Evolutionary conservation across 2,113 vertebrate genomes (phyloP).

Genomic region (Pterocles gutturalis): DNA sequence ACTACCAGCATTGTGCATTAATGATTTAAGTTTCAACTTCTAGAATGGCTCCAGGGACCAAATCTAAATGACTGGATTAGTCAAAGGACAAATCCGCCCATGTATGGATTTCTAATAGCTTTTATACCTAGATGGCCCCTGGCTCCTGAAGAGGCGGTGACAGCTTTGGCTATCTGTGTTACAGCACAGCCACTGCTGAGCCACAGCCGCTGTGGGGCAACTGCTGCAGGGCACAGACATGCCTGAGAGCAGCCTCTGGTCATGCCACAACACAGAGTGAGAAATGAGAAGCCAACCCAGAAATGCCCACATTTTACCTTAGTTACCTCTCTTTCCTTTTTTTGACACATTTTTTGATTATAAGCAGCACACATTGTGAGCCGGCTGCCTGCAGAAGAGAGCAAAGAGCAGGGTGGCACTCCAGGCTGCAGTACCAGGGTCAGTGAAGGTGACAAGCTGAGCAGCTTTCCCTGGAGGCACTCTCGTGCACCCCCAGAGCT

Average conservation of each 20-base stretch:
- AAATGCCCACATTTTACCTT: rapidly evolving
- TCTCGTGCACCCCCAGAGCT: neutral
- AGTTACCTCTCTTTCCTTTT: neutral
- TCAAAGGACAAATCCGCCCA: neutral
- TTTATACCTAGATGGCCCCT: neutral
- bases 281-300: neutral
- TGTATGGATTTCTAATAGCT: neutral
- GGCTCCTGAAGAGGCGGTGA: neutral
- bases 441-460: neutral
- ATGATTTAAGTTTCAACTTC: slow-evolving; percentile 18
- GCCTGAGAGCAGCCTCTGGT: rapidly evolving
- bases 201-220: neutral
- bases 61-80: slow-evolving; percentile 23
- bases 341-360: neutral
- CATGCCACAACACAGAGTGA: rapidly evolving
- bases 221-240: neutral
- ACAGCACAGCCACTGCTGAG: neutral
- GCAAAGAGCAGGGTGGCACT: neutral
- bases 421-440: rapidly evolving
- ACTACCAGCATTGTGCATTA: neutral
- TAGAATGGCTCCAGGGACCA: neutral
- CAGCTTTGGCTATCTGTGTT: neutral
- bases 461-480: neutral
- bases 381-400: neutral
- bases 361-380: rapidly evolving